Base-by-base conservation (phyloP, 2,797 vertebrate genomes). In the Paratrypauchen microcephalus region DNA sequence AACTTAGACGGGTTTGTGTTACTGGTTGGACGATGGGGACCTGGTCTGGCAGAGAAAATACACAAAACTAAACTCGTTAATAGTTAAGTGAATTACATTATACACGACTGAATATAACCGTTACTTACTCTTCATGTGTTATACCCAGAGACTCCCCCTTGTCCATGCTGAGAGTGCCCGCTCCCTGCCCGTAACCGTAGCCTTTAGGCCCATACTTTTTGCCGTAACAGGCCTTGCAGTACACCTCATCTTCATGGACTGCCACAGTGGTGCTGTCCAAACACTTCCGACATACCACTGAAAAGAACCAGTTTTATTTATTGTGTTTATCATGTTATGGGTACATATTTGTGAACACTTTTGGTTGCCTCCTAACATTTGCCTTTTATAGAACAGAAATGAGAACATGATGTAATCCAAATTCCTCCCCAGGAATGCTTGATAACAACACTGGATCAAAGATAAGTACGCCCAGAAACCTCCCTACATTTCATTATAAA, bases 151-250 rank as follows among this genome's bases (percentile, higher is more conserved):
- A 87, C 85, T 96, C 95, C 1, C 97, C 97, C 64, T 89, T 94
- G 91, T 98, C 97, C 47, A 91, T 99, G 90, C 94, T 98, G 77
- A 99, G 93, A 0, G 94, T 96, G 16, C 97, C 97, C 0, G 97
- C 96, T 62, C 97, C 97, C 76, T 94, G 93, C 13, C 97, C 97
- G 0, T 91, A 99, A 2, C 97, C 97, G 0, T 98, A 99, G 82
- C 97, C 97, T 90, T 98, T 99, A 69, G 97, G 96, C 6, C 97
- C 97, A 0, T 98, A 95, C 85, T 98, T 98, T 92, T 97, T 98
- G 78, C 95, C 93, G 0, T 99, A 97, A 90, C 97, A 99, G n/a
- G 96, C 91, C 84, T 96, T 97, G 93, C 97, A 99, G 88, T 96
- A 98, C 82, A 99, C 93, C 88, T 99, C 96, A 12, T 98, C 95